These are phyloP conservation scores for Ennomos erosarius DNA, from an alignment of 2,888 invertebrate species.

Conservation along the genomic window DNA sequence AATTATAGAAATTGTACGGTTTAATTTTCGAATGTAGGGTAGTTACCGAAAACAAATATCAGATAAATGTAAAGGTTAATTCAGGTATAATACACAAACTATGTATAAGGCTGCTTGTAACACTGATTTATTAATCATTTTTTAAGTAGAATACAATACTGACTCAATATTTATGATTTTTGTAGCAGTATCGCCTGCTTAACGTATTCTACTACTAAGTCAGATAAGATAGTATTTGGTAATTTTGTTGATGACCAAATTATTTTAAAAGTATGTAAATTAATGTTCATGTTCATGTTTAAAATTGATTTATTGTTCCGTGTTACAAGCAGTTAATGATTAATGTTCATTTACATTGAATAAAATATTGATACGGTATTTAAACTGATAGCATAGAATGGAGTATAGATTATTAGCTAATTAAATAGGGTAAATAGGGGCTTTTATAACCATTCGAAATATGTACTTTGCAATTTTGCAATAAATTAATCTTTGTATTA, in stretches of 20 bases:
- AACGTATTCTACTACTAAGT: no score
- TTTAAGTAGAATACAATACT: neutral
- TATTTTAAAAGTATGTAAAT: neutral
- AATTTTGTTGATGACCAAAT: slow-evolving; percentile 11
- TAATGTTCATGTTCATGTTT: neutral
- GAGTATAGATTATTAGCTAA: slow-evolving; percentile 76
- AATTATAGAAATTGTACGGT: no score
- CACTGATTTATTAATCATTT: neutral
- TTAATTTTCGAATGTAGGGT: no score
- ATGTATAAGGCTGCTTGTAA: slow-evolving; percentile 18
- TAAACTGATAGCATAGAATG: slow-evolving; percentile 68
- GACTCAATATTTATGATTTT: no score
- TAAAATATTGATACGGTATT: slow-evolving; percentile 30
- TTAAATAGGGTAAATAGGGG: slow-evolving; percentile 75
- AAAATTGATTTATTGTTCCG: neutral
- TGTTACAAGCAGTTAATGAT: slow-evolving; percentile 20
- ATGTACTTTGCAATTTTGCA: slow-evolving; percentile 25
- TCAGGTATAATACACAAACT: slow-evolving; percentile 21
- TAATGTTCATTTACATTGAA: slow-evolving; percentile 15
- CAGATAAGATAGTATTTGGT: neutral
- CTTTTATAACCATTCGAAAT: slow-evolving; percentile 52
- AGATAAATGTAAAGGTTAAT: slow-evolving; percentile 21
- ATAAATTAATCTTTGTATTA: slow-evolving; percentile 29
- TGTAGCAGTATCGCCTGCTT: no score
- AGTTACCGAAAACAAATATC: neutral